Percentiles rank a stretch among this genome's conserved stretches.
Evolutionary conservation across 2,113 vertebrate species (phyloP).

Genomic region (Bolborhynchus lineola): DNA sequence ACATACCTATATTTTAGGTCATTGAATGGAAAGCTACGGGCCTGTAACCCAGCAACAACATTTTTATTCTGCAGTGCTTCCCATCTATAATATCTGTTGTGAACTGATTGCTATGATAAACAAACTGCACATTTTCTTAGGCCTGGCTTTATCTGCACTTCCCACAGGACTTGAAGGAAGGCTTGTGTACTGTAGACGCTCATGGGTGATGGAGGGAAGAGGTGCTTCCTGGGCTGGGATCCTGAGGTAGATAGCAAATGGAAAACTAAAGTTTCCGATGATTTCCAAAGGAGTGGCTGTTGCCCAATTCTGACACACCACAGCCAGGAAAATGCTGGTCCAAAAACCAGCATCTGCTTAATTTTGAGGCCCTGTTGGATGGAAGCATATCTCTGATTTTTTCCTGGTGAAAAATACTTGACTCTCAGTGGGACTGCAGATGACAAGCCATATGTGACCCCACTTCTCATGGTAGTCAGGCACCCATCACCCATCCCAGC

Average conservation of each 20-base stretch:
- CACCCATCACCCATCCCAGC: not conserved
- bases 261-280: not conserved
- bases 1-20: not conserved
- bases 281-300: not conserved
- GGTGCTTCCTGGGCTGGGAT: not conserved
- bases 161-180: not conserved
- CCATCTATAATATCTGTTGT: constrained; percentile 12
- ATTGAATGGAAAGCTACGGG: not conserved
- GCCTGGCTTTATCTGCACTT: not conserved
- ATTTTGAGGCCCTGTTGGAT: not conserved
- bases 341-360: not conserved
- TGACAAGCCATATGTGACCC: not conserved
- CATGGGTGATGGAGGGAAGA: fast-evolving
- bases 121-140: not conserved
- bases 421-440: fast-evolving
- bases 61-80: not conserved
- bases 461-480: fast-evolving
- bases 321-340: not conserved
- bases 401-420: not conserved
- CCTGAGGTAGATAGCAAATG: not conserved
- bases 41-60: not conserved
- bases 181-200: not conserved
- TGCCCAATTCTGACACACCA: not conserved
- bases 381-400: not conserved
- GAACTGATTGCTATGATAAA: not conserved